Base-by-base conservation (phyloP, 2,797 vertebrate genomes). In the Coregonus ussuriensis region DNA sequence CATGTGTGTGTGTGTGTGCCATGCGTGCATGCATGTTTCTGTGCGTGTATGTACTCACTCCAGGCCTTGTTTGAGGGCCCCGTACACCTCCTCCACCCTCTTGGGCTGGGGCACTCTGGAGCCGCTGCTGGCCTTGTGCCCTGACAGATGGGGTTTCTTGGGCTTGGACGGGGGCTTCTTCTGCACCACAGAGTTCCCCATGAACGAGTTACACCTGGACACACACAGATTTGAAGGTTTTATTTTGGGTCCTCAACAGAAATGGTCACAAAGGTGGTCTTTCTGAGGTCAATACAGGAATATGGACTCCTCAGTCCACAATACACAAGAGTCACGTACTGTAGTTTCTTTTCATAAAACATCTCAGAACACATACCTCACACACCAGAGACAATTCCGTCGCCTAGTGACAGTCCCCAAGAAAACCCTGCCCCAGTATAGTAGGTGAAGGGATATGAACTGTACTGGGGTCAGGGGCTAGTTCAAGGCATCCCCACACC, bases 81-180 rank as follows among this genome's bases (percentile, higher is more conserved):
- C 89, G 86, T 99, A 97, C 80, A 99, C 95, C 79, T 99, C 98
- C 74, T 98, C 97, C 89, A 99, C 90, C 84, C 98, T 92, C 89
- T 95, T 94, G 72, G 98, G 98, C 84, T 99, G 97, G 0, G 97
- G 97, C 47, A 98, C 97, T 89, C 97, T 96, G 78, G 97, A 93
- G 3, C 92, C 90, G 87, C 92, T 95, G 87, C 92, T 95, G 87
- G 91, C 96, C 85, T 99, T 99, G 87, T 99, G 96, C 59, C 96
- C 96, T 13, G 97, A 92, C 86, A 95, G 94, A 85, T 99, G 96
- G 82, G 95, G 91, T 89, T 98, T 99, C 94, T 97, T 99, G 89
- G 96, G 92, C 87, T 98, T 99, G 83, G 97, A 95, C 87, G 95
- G 95, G 65, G 97, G 95, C 93, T 99, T 99, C 94, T 98, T 99